A percentile compares a stretch with the other conserved stretches of the same genome.
Evolutionary conservation across 2,888 invertebrate species (phyloP).

Genomic region (Thymelicus sylvestris): DNA sequence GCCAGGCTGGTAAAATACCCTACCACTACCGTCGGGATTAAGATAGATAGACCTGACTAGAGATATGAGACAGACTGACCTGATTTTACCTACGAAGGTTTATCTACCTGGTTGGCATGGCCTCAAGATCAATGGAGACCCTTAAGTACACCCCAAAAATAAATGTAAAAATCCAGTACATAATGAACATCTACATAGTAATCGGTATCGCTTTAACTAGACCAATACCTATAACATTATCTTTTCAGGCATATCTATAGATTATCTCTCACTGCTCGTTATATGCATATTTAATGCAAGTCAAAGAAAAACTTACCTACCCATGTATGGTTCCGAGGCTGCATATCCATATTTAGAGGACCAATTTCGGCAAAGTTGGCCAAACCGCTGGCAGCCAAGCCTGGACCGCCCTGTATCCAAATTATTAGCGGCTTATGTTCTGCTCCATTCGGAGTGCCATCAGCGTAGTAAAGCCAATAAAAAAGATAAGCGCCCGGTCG

Average conservation of each 20-base stretch:
- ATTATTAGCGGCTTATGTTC: constrained; percentile 89
- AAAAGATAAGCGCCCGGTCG: constrained; percentile 91
- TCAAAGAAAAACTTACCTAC: constrained; percentile 68
- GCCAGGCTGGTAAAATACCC: too few species aligned
- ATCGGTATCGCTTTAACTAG: not conserved
- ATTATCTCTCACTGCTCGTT: not conserved
- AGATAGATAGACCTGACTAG: too few species aligned
- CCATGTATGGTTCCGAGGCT: constrained; percentile 90
- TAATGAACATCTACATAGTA: not conserved
- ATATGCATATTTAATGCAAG: not conserved
- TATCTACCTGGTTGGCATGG: too few species aligned
- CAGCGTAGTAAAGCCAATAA: constrained; percentile 95
- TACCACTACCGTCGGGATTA: too few species aligned
- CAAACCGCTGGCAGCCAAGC: constrained; percentile 91
- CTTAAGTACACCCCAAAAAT: too few species aligned
- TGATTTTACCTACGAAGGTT: too few species aligned
- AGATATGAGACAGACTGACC: too few species aligned
- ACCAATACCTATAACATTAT: not conserved
- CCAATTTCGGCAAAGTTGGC: constrained; percentile 95
- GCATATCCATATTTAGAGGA: constrained; percentile 87
- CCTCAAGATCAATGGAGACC: too few species aligned
- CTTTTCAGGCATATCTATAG: not conserved
- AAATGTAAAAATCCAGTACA: too few species aligned
- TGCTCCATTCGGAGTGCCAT: constrained; percentile 83
- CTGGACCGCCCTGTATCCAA: constrained; percentile 97